Evolutionary conservation across 2,113 vertebrate genomes (phyloP).

Genomic region (Oncorhynchus keta): DNA sequence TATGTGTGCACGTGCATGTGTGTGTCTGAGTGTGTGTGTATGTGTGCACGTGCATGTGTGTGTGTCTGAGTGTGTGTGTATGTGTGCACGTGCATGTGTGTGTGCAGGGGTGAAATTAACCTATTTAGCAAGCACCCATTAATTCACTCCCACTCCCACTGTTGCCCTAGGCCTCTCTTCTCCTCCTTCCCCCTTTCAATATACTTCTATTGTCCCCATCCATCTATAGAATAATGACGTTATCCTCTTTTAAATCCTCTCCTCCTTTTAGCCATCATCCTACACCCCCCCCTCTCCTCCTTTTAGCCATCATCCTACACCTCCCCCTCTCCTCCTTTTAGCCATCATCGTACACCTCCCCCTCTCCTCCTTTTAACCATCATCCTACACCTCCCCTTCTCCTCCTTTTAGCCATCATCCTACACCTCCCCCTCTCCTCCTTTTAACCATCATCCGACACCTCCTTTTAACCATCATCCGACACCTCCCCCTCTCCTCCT

Average conservation of each 20-base stretch:
- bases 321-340: no score
- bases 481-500: no score
- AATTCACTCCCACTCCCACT: neutral
- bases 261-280: no score
- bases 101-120: neutral
- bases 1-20: neutral
- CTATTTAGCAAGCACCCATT: constrained; percentile 3
- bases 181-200: neutral
- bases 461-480: neutral
- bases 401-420: no score
- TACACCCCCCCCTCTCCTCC: neutral
- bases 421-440: no score
- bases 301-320: no score
- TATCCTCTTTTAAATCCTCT: neutral
- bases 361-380: no score
- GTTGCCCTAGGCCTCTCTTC: constrained; percentile 22
- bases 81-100: neutral
- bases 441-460: no score
- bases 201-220: neutral
- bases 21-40: neutral
- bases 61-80: neutral
- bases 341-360: no score
- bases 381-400: no score
- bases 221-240: no score
- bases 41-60: no score